These are phyloP conservation scores for Himalopsyche phryganea DNA, from an alignment of 1,140 invertebrate species.

Conservation along the genomic window DNA sequence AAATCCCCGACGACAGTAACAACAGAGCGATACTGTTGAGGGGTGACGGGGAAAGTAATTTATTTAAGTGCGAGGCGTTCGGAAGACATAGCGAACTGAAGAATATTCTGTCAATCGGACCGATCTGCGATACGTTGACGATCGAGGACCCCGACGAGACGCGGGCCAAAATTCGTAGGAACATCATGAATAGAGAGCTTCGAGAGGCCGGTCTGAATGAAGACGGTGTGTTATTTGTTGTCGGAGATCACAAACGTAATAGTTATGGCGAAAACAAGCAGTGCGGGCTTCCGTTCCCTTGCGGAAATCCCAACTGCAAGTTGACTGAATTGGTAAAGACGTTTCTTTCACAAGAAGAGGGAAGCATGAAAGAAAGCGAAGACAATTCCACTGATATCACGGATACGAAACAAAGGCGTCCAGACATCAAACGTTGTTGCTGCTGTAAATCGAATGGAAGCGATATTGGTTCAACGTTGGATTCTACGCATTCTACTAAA, in stretches of 20 bases:
- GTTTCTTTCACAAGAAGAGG: slow-evolving; percentile 6
- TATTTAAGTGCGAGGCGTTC: slow-evolving; percentile 12
- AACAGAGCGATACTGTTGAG: neutral
- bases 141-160: slow-evolving; percentile 18
- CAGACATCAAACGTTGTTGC: slow-evolving; percentile 3
- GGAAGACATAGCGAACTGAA: neutral
- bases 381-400: too few species aligned
- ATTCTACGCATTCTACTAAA: neutral
- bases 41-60: neutral
- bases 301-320: slow-evolving; percentile 17
- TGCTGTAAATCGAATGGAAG: neutral
- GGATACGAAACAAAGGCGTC: too few species aligned
- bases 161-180: neutral
- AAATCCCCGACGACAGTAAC: neutral
- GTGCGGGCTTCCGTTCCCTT: neutral
- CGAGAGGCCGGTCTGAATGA: slow-evolving; percentile 10
- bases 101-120: neutral
- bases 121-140: slow-evolving; percentile 15
- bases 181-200: slow-evolving; percentile 1
- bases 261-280: neutral
- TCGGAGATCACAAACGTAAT: slow-evolving; percentile 9
- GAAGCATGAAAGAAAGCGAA: neutral
- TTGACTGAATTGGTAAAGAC: slow-evolving; percentile 13
- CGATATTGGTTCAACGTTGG: neutral
- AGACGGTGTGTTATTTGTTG: slow-evolving; percentile 10